Base-by-base conservation (phyloP, 2,113 vertebrate species). In the Clarias magur region DNA sequence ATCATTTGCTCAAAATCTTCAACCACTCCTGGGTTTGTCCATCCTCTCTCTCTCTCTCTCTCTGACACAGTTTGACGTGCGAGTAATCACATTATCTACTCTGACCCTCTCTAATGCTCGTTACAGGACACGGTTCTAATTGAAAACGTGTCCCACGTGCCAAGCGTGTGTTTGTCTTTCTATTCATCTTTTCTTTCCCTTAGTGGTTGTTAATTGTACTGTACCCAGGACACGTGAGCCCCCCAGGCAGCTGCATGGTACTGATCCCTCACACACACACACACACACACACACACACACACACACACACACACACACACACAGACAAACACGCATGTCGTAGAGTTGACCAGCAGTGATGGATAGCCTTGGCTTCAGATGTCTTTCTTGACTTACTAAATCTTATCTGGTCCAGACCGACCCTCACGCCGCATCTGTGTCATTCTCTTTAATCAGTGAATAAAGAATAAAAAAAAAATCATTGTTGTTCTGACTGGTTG, bases 61-160 rank as follows among this genome's bases (percentile, higher is more conserved):
- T 82, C 11, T 86, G 72, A 84, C 82, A 67, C 63, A 53, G 13
- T 59, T 30, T 89, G 88, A 87, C 57, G 84, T 54, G 70, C 63
- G 72, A 70, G 63, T 87, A 89, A 89, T 89, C 82, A 65, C 80
- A 86, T 89, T 83, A 68, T 42, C 78, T 84, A 90, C 34, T 21
- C 80, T 86, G 59, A 78, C 85, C 82, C 48, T 68, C 67, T 57
- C 72, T 88, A 86, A 83, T 79, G 78, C 76, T 88, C 73, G 81
- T 88, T 84, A 88, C 63, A 75, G 63, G 56, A 60, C n/a, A 2
- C 8, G 17, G n/a, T 65, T 68, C 17, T 82, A 83, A 88, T 88
- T 82, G 62, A 85, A 89, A 83, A 86, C n/a, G 30, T 59, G 0
- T 27, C 80, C 85, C 70, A 68, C 59, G 54, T 84, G 84, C 80